Conservation (phyloP, 1,140 invertebrate genomes). For the Helicoverpa armigera region DNA sequence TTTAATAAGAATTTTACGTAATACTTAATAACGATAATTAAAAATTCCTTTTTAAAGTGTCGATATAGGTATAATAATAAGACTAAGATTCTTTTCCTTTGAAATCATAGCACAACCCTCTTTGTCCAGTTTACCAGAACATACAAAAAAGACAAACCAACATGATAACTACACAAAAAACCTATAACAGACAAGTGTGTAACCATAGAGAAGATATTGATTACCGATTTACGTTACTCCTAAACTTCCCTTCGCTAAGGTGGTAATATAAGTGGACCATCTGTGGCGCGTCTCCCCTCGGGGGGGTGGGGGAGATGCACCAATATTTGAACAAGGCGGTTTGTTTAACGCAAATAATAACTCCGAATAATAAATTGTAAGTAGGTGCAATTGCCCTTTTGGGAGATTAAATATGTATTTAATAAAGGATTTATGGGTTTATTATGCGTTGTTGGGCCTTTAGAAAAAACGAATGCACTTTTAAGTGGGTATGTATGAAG, state of each 20-base stretch:
- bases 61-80: too few species aligned
- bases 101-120: too few species aligned
- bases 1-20: too few species aligned
- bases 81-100: too few species aligned
- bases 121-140: too few species aligned
- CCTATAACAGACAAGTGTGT: background rate
- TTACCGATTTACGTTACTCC: conserved; percentile 67
- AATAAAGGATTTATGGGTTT: conserved; percentile 36
- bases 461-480: background rate
- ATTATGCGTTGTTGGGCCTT: conserved; percentile 25
- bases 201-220: conserved; percentile 61
- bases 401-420: conserved; percentile 44
- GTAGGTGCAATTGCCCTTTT: conserved; percentile 32
- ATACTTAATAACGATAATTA: too few species aligned
- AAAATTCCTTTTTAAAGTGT: too few species aligned
- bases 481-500: background rate
- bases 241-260: conserved; percentile 61
- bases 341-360: conserved; percentile 46
- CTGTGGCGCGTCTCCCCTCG: conserved; percentile 66
- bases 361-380: conserved; percentile 41
- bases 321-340: conserved; percentile 48
- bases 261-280: conserved; percentile 74
- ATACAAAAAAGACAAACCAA: too few species aligned
- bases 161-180: too few species aligned
- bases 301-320: conserved; percentile 38